Evolutionary conservation across 2,888 invertebrate species (phyloP).

Genomic region (Drosophila prostipennis): DNA sequence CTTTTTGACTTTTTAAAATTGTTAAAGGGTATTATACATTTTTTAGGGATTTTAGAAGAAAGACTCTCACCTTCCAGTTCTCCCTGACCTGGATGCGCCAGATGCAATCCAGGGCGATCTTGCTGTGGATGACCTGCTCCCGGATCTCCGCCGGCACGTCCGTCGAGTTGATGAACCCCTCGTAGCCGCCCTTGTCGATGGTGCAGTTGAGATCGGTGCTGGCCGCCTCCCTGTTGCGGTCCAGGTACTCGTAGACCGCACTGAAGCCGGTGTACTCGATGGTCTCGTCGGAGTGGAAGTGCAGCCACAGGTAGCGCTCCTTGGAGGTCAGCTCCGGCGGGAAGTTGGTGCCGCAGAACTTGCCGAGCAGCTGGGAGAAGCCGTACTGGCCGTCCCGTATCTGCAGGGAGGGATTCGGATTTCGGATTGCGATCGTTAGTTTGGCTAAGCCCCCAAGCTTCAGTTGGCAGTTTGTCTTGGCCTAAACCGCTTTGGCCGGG

Average conservation of each 20-base stretch:
- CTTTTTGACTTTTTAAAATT: too few species aligned
- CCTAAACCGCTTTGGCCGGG: constrained; percentile 27
- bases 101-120: constrained; percentile 89
- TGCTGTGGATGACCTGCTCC: constrained; percentile 85
- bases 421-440: not conserved
- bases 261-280: constrained; percentile 92
- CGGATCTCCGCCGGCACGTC: constrained; percentile 86
- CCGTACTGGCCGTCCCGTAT: constrained; percentile 93
- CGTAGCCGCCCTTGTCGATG: constrained; percentile 85
- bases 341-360: constrained; percentile 89
- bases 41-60: too few species aligned
- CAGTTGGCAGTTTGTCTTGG: constrained; percentile 7
- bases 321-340: constrained; percentile 90
- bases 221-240: constrained; percentile 85
- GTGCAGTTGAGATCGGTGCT: constrained; percentile 86
- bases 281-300: constrained; percentile 92
- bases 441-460: not conserved
- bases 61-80: constrained; percentile 86
- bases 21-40: too few species aligned
- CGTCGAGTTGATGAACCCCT: constrained; percentile 86
- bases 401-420: constrained; percentile 54
- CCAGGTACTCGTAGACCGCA: constrained; percentile 89
- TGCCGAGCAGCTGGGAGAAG: constrained; percentile 88
- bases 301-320: constrained; percentile 90
- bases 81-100: constrained; percentile 89